Evolutionary conservation across 2,113 vertebrate genomes (phyloP), one percentile per base, ranked within the genome.

Genomic region (Rhynchomys soricoides): DNA sequence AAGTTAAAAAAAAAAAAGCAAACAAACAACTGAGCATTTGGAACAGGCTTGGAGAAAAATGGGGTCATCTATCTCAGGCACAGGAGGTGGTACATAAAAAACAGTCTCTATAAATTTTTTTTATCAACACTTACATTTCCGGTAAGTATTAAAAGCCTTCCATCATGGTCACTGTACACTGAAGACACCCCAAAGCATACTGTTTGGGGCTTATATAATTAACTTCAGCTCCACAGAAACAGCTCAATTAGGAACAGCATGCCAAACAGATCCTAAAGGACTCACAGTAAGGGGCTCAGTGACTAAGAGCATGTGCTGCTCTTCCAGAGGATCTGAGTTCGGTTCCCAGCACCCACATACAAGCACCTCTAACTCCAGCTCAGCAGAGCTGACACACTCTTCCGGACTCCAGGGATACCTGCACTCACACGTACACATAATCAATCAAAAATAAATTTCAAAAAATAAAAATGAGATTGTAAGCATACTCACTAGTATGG

Each of bases 31-130:
- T 70, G 52, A 93, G 34, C 83, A 94, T 62, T 94, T n/a, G 57
- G 62, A 92, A 89, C 6, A 70, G 22, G 43, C n/a, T 64, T 90
- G 43, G 16, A 95, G 43, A 96, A 22, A 93, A 85, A 92, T 29
- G 43, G 34, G 29, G 73, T 94, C 81, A 89, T 79, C 66, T 1
- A 79, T 37, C 37, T 87, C 85, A 31, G 40, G 40, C 59, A 90
- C 81, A 86, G 48, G 9, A 22, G 94, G 57, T 26, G 2, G 74
- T 21, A 91, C 48, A 92, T 6, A 90, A 73, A 91, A 62, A 83
- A 62, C 50, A 29, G 64, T 96, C 96, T 93, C 93, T 75, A 94
- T 45, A 71, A 86, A 24, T 70, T 59, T 15, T 70, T 86, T 87
- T 31, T 87, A 71, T 77, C n/a, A 64, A 15, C 34, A 70, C 48